Conservation (phyloP, 2,888 invertebrate genomes). For the Limnephilus auricula region DNA sequence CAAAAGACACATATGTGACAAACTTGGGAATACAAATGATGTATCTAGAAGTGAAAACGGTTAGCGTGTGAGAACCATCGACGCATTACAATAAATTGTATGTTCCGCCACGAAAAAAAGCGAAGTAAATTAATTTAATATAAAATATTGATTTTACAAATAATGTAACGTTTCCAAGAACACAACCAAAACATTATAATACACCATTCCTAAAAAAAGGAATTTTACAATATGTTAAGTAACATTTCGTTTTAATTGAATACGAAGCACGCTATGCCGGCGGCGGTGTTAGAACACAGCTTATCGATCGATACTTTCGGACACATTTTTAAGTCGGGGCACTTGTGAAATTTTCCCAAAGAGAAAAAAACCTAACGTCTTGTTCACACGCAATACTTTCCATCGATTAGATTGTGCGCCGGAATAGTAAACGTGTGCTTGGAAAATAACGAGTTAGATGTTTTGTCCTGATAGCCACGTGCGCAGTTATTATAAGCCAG, state of each 20-base stretch:
- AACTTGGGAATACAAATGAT: neutral
- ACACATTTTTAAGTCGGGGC: conserved; percentile 40
- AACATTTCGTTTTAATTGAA: conserved; percentile 40
- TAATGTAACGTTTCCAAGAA: neutral
- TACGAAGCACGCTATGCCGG: conserved; percentile 24
- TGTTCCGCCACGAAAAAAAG: neutral
- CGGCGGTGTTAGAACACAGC: conserved; percentile 10
- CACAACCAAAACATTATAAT: neutral
- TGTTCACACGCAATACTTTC: conserved; percentile 32
- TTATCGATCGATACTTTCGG: conserved; percentile 38
- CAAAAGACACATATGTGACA: neutral
- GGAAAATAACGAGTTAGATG: conserved; percentile 34
- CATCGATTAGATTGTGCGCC: conserved; percentile 32
- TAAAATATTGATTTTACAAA: neutral
- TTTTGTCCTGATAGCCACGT: conserved; percentile 25
- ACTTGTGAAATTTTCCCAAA: conserved; percentile 42
- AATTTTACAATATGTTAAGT: conserved; percentile 25
- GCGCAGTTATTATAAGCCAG: conserved; percentile 30
- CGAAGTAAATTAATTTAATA: neutral
- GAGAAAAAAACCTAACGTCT: conserved; percentile 31
- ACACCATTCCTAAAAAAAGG: neutral
- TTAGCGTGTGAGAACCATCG: neutral
- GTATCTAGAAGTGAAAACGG: neutral
- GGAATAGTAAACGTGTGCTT: conserved; percentile 36
- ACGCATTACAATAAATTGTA: neutral